Evolutionary conservation across 1,140 invertebrate species (phyloP), one percentile per base, ranked within the genome.

Genomic region (Periplaneta americana): DNA sequence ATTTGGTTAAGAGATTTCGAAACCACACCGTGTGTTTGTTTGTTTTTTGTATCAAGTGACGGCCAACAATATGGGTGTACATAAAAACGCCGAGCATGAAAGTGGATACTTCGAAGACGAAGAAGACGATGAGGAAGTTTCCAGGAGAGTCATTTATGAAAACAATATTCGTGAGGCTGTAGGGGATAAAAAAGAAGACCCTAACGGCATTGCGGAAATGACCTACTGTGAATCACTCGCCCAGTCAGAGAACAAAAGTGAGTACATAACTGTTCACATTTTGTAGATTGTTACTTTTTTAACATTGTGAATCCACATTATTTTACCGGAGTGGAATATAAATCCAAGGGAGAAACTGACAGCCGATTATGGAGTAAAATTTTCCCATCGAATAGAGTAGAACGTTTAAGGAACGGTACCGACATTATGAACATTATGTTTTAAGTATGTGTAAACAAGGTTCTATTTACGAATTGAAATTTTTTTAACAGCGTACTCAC

Each of bases 71-170:
- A 86, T 86, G 84, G 82, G 82, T 4, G 82, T 81, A n/a, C 82
- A 82, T 74, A 88, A 88, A 74, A 85, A 85, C 80, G 84, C 85
- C 11, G 87, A 87, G 80, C 85, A 88, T 84, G 87, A 88, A 82
- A 88, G 87, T 75, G 87, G 87, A 1, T 88, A 87, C 37, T 88
- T 85, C 81, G 87, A 87, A 82, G 86, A 87, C 36, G 85, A 87
- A 0, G 87, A 87, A 75, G 85, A 86, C 77, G 82, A 85, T 13
- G 86, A 86, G 77, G 85, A 85, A 37, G 34, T 48, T 74, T 9
- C 57, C 8, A 78, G 77, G 77, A 78, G 39, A 32, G 13, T 78
- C 33, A 78, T 48, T 32, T 28, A 11, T 66, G 48, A n/a, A n/a
- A 66, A 66, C 3, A 66, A n/a, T 11, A 66, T 15, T 31, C 15